Base-by-base conservation (phyloP, 2,888 invertebrate species). In the Apoda limacodes region DNA sequence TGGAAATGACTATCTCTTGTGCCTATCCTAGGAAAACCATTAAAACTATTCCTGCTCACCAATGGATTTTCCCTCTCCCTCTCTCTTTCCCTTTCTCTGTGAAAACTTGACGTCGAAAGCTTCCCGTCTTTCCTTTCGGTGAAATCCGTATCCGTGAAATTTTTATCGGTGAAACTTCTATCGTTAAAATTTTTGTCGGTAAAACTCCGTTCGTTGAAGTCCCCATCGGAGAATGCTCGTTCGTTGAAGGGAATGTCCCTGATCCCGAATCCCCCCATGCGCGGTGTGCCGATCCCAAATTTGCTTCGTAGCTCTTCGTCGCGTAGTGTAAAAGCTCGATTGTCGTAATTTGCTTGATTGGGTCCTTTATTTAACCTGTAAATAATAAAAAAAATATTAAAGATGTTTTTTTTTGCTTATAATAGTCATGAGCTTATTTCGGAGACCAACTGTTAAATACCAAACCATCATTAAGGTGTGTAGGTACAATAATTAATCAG, bases 241-340 rank as follows among this genome's bases (percentile, higher is more conserved):
- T 75, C 76, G 49, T 66, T 72, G 53, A 76, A 78, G 3, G 72
- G 65, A 3, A 72, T 59, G 51, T 80, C 80, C 17, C 80, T 55
- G 37, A 81, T 80, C 14, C 81, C 81, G 50, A 82, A 82, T 35
- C 81, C 81, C 9, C 81, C 80, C 72, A 80, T 78, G 7, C 78
- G 50, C 2, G 75, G 71, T 2, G 78, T 71, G 9, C 76, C 74
- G 40, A 75, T 69, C 12, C 75, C 67, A 48, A 78, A 78, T 39
- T 76, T 75, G 49, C 62, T 72, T 5, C 76, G 57, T 7, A 72
- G 47, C 32, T 76, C 80, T 35, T 80, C 78, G 25, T 78, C 75
- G 3, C 78, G 70, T 39, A 78, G 60, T 40, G 60, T 74, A 50
- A 80, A 75, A 9, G 65, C 58, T 43, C 72, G 60, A 46, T 72